These are phyloP conservation scores for Azemiops feae DNA, from an alignment of 2,113 vertebrate genomes.

Conservation along the genomic window DNA sequence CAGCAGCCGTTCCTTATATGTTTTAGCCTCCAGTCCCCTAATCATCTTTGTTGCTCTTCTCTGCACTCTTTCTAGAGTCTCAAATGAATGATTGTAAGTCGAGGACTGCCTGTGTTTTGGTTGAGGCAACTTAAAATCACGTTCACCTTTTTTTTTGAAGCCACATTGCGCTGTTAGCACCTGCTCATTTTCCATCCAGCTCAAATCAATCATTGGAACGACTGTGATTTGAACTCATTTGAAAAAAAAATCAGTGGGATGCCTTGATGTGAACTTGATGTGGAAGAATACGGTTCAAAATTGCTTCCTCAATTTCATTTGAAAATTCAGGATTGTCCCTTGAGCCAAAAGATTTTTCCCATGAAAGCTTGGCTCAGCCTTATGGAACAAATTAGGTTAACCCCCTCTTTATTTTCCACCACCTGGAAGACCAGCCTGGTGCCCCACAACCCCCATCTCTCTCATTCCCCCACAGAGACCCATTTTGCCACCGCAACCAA, in stretches of 20 bases:
- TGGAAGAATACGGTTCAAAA: neutral
- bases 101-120: neutral
- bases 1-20: too few relatives aligned
- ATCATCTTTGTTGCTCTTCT: too few relatives aligned
- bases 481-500: neutral
- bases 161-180: neutral
- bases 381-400: neutral
- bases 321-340: neutral
- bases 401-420: neutral
- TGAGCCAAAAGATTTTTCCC: neutral
- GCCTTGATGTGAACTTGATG: neutral
- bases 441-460: neutral
- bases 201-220: neutral
- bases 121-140: neutral
- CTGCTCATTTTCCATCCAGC: neutral
- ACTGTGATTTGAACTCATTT: neutral
- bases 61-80: too few relatives aligned
- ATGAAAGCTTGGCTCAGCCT: neutral
- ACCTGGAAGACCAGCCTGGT: neutral
- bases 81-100: too few relatives aligned
- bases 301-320: neutral
- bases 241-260: neutral
- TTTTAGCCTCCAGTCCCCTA: too few relatives aligned
- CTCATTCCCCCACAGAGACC: neutral
- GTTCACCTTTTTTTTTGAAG: neutral